phyloP scores from a whole-genome alignment of 2,113 vertebrate genomes.

The Paedocypris sp. region DNA sequence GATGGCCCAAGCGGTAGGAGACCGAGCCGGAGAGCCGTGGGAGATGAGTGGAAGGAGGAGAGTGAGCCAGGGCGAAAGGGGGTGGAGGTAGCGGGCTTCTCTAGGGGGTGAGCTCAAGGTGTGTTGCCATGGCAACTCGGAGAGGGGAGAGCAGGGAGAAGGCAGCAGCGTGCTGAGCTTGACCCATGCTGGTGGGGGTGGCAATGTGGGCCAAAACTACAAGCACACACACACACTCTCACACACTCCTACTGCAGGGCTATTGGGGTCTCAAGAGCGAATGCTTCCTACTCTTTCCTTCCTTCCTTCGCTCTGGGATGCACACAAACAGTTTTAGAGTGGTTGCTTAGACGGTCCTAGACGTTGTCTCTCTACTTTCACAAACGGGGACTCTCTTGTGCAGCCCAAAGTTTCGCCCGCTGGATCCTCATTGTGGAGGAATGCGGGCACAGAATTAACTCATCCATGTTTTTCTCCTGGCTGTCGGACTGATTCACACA shows the following conservation, averaged over 20 bases:
- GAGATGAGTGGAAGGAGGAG: conserved; percentile 12
- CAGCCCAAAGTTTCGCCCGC: conserved; percentile 5
- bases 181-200: conserved; percentile 83
- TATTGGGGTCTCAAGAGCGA: conserved; percentile 63
- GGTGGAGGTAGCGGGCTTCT: conserved; percentile 78
- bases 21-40: conserved; percentile 53
- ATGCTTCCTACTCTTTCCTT: conserved; percentile 57
- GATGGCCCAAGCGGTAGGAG: conserved; percentile 70
- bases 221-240: conserved; percentile 30
- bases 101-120: conserved; percentile 83
- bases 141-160: conserved; percentile 69
- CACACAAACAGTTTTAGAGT: conserved; percentile 49
- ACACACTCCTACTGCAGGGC: conserved; percentile 54
- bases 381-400: conserved; percentile 27
- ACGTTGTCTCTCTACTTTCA: conserved; percentile 39
- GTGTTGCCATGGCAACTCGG: conserved; percentile 88
- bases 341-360: conserved; percentile 51
- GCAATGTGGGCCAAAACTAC: conserved; percentile 55
- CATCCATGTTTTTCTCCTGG: conserved; percentile 32
- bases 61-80: conserved; percentile 32
- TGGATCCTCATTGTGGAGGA: no score
- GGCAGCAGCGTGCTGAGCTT: conserved; percentile 80
- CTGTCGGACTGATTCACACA: conserved; percentile 37
- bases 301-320: conserved; percentile 28
- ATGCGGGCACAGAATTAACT: conserved; percentile 13